Evolutionary conservation across 2,888 invertebrate genomes (phyloP).

Genomic region (Deladenus siricidicola): DNA sequence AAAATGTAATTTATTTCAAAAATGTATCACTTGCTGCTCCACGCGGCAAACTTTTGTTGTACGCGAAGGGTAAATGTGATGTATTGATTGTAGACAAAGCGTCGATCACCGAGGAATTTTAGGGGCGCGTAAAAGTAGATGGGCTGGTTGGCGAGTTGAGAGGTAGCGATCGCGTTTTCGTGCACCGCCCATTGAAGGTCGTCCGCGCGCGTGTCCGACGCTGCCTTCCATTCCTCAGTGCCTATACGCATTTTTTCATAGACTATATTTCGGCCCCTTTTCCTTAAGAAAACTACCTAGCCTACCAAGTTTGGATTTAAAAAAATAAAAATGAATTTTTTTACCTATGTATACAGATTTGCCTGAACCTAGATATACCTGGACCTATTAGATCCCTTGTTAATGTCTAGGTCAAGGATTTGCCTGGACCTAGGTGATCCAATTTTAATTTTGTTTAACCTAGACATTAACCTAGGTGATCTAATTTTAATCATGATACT

Average conservation of each 20-base stretch:
- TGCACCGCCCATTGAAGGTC: slow-evolving; percentile 36
- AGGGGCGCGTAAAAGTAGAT: slow-evolving; percentile 81
- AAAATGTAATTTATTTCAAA: slow-evolving; percentile 8
- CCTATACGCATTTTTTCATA: too few species aligned
- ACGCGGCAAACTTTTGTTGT: slow-evolving; percentile 62
- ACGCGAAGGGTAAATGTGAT: slow-evolving; percentile 79
- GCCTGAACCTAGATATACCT: too few species aligned
- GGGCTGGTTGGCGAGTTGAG: slow-evolving; percentile 56
- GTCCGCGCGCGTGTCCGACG: slow-evolving; percentile 23
- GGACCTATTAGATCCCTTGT: neutral
- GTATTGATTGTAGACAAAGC: slow-evolving; percentile 85
- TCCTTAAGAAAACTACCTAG: too few species aligned
- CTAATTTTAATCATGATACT: neutral
- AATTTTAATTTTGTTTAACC: too few species aligned
- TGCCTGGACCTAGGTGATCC: too few species aligned
- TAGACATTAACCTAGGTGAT: neutral
- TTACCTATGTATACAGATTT: too few species aligned
- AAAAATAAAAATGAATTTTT: too few species aligned
- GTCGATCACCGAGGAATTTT: slow-evolving; percentile 65
- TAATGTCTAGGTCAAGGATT: too few species aligned
- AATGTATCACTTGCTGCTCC: slow-evolving; percentile 12
- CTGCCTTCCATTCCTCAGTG: slow-evolving; percentile 43
- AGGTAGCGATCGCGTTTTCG: slow-evolving; percentile 43
- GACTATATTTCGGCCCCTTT: too few species aligned
- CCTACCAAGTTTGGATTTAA: too few species aligned